Evolutionary conservation across 2,113 vertebrate genomes (phyloP).

Genomic region (Drymodes brunneopygia): DNA sequence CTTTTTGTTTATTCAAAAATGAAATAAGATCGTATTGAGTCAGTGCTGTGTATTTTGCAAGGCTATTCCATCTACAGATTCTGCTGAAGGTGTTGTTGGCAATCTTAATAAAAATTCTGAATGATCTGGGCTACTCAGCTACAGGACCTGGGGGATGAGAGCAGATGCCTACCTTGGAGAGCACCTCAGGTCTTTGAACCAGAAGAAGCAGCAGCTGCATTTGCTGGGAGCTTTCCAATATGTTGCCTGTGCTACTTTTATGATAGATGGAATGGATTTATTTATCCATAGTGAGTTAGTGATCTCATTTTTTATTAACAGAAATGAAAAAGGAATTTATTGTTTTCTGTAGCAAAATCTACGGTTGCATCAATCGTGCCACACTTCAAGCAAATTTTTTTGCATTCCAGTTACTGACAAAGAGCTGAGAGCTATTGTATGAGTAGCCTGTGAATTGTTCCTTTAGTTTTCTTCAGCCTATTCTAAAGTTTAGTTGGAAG

Average conservation of each 20-base stretch:
- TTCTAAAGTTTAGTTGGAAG: neutral
- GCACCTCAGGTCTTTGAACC: neutral
- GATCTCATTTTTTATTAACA: neutral
- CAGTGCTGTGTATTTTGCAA: neutral
- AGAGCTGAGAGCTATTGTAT: neutral
- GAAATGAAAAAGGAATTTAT: neutral
- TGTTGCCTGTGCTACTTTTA: neutral
- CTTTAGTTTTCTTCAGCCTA: neutral
- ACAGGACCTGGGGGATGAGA: neutral
- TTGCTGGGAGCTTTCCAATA: neutral
- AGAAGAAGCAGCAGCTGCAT: neutral
- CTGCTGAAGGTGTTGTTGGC: neutral
- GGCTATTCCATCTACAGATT: neutral
- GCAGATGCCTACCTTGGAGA: neutral
- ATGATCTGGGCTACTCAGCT: neutral
- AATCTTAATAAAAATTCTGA: neutral
- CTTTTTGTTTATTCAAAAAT: neutral
- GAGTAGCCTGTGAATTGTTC: neutral
- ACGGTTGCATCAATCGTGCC: neutral
- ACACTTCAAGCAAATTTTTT: neutral
- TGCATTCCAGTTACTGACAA: neutral
- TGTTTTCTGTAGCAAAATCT: neutral
- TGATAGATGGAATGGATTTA: neutral
- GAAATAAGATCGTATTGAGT: neutral
- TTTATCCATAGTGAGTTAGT: neutral